These are phyloP conservation scores for Gastracanthus pulcherrimus DNA, from an alignment of 2,888 invertebrate genomes.

Conservation along the genomic window DNA sequence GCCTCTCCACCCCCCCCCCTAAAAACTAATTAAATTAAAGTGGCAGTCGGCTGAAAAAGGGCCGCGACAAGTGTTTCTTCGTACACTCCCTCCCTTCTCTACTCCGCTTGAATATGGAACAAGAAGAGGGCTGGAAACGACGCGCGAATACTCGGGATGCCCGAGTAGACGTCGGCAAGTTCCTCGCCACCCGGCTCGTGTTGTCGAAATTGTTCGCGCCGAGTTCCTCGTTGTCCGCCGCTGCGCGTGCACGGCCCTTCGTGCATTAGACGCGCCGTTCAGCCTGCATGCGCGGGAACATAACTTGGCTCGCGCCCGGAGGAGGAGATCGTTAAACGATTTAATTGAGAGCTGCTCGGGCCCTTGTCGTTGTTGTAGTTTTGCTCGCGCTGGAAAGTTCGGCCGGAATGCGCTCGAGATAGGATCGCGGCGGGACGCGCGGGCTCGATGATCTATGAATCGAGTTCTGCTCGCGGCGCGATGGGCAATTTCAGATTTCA, in stretches of 20 bases:
- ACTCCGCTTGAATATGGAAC: not conserved
- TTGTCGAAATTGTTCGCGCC: slow-evolving; percentile 56
- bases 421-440: not conserved
- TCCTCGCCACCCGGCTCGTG: slow-evolving; percentile 40
- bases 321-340: slow-evolving; percentile 56
- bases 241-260: not conserved
- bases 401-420: not conserved
- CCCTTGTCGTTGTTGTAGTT: not conserved
- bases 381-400: not conserved
- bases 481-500: slow-evolving; percentile 39
- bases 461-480: slow-evolving; percentile 22
- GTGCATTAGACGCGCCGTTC: not conserved
- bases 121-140: too few relatives aligned
- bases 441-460: slow-evolving; percentile 47
- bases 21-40: slow-evolving; percentile 2
- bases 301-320: slow-evolving; percentile 48
- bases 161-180: slow-evolving; percentile 46
- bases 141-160: slow-evolving; percentile 59
- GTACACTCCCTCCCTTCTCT: not conserved
- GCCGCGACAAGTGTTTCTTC: not conserved
- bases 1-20: too few relatives aligned
- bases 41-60: slow-evolving; percentile 9
- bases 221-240: slow-evolving; percentile 42
- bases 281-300: too few relatives aligned
- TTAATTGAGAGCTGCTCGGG: too few relatives aligned